Base-by-base conservation (phyloP, 92 coral and sea anemone genomes). In the Siderastrea radians region DNA sequence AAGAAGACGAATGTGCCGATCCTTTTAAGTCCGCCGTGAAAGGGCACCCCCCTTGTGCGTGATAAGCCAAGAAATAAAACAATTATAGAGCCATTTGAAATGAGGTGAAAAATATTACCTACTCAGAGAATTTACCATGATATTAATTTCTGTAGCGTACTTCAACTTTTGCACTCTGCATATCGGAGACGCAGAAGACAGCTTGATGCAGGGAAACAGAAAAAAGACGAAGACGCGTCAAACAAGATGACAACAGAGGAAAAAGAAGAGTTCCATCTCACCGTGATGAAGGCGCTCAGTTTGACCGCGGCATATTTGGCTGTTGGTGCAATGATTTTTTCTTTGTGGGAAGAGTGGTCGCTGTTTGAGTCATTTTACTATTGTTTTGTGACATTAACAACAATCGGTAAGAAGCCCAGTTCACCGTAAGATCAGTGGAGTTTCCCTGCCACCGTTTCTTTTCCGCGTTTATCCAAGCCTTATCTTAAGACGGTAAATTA, bases 291-390 rank as follows among this genome's bases (percentile, higher is more conserved):
- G 52, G 78, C 86, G n/a, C 84, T 89, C 3, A 7, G 70, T 38
- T 75, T 74, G 49, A 59, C 77, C 57, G 49, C 87, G 49, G 92
- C 90, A 2, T 94, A 92, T 87, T 86, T 92, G 71, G 89, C 91
- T 26, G 67, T 84, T 87, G 96, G 96, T 0, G 80, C 96, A 3
- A 58, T 94, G 79, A 81, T 94, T 46, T 94, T 94, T 61, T 85
- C 92, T 10, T 47, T 86, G 57, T 93, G 95, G 80, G 96, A 94
- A 74, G 93, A 89, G 11, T 94, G 95, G 95, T 80, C 93, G 45
- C 81, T 94, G 85, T 94, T 94, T 76, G 96, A 94, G 68, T 88
- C 96, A 8, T 94, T 94, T 84, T 94, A 94, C 75, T 94, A 94
- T 79, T 91, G 95, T 45, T 94, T 91, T 81, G 87, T 94, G 76